These are phyloP conservation scores for Macroramphosus scolopax DNA, from an alignment of 2,797 vertebrate genomes.

Conservation along the genomic window DNA sequence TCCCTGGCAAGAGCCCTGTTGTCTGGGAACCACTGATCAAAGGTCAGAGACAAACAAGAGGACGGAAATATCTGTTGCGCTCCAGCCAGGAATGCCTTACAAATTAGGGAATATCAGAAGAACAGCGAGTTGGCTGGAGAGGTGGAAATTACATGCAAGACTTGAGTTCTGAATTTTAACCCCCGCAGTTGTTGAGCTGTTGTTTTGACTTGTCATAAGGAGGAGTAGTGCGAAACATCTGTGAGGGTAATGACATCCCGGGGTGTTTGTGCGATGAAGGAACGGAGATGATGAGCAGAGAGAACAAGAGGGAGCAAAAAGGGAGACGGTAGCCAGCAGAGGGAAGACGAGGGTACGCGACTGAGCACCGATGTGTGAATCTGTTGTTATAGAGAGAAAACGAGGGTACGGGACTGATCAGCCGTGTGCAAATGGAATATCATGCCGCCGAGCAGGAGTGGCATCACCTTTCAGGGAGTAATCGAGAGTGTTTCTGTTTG, in stretches of 20 bases:
- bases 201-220: constrained; percentile 46
- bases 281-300: no score
- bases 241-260: constrained; percentile 50
- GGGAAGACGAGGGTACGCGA: no score
- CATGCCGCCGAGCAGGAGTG: constrained; percentile 26
- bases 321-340: constrained; percentile 28
- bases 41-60: constrained; percentile 56
- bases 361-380: no score
- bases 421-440: constrained; percentile 44
- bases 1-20: constrained; percentile 33
- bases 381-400: constrained; percentile 35
- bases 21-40: constrained; percentile 46
- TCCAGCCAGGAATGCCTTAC: constrained; percentile 52
- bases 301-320: no score
- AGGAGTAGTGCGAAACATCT: constrained; percentile 41
- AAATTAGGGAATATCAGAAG: constrained; percentile 53
- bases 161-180: constrained; percentile 39
- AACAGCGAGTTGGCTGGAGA: not conserved
- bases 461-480: constrained; percentile 12
- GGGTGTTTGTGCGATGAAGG: constrained; percentile 14
- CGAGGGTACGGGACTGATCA: constrained; percentile 34
- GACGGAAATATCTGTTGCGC: constrained; percentile 45
- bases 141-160: constrained; percentile 17
- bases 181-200: constrained; percentile 25
- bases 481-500: constrained; percentile 28